Evolutionary conservation across 2,113 vertebrate species (phyloP).

Genomic region (Todiramphus chloris): DNA sequence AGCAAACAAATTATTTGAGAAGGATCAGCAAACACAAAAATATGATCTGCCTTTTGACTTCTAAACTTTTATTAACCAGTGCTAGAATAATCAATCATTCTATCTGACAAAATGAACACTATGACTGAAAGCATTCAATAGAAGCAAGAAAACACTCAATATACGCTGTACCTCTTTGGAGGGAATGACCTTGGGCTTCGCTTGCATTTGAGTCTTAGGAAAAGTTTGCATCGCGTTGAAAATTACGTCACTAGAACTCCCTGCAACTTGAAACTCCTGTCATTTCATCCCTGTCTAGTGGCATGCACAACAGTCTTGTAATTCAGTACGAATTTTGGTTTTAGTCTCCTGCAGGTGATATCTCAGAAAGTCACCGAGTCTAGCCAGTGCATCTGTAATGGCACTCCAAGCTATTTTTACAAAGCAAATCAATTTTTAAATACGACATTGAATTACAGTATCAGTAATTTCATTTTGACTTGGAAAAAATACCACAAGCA

Average conservation of each 20-base stretch:
- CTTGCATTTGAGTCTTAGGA: background rate
- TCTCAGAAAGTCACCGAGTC: constrained; percentile 11
- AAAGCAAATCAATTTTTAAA: constrained; percentile 30
- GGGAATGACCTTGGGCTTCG: background rate
- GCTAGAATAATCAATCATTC: background rate
- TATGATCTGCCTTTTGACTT: background rate
- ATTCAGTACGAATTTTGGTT: background rate
- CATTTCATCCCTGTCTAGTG: background rate
- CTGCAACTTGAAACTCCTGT: background rate
- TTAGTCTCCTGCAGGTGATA: background rate
- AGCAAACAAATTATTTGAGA: background rate
- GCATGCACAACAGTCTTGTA: background rate
- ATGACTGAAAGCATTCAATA: background rate
- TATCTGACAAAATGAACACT: background rate
- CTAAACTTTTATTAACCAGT: background rate
- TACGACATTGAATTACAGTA: background rate
- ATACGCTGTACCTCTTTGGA: background rate
- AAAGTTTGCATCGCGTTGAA: background rate
- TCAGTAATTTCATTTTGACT: background rate
- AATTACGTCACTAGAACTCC: background rate
- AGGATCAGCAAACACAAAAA: background rate
- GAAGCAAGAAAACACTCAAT: background rate
- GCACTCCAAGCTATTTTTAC: background rate
- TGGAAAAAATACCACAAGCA: background rate
- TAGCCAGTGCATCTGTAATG: background rate